Evolutionary conservation across 2,113 vertebrate species (phyloP).

Genomic region (Burhinus oedicnemus): DNA sequence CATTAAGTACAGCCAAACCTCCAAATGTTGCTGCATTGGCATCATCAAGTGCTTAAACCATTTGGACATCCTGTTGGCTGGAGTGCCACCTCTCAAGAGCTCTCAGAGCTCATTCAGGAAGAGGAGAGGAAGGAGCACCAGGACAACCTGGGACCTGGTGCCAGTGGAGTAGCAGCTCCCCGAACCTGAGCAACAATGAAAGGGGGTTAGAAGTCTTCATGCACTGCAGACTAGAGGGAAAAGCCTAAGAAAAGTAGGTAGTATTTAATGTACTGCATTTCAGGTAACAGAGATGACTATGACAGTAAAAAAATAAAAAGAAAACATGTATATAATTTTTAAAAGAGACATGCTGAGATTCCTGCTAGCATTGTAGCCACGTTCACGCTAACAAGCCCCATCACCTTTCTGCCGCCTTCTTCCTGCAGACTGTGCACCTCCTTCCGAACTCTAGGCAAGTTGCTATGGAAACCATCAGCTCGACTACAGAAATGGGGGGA

Average conservation of each 20-base stretch:
- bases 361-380: neutral
- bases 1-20: neutral
- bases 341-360: neutral
- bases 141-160: neutral
- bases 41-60: neutral
- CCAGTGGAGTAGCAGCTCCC: neutral
- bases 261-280: neutral
- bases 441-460: neutral
- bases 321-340: neutral
- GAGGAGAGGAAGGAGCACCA: neutral
- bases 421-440: neutral
- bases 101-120: neutral
- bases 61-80: neutral
- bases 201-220: neutral
- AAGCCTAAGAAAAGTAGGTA: neutral
- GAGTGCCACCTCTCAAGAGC: neutral
- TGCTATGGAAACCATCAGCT: slow-evolving; percentile 24
- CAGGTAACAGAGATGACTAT: neutral
- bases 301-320: neutral
- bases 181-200: neutral
- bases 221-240: neutral
- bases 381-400: neutral
- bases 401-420: neutral
- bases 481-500: neutral
- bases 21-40: neutral